Conservation (phyloP, 2,113 vertebrate species). For the Sakesphorus luctuosus region DNA sequence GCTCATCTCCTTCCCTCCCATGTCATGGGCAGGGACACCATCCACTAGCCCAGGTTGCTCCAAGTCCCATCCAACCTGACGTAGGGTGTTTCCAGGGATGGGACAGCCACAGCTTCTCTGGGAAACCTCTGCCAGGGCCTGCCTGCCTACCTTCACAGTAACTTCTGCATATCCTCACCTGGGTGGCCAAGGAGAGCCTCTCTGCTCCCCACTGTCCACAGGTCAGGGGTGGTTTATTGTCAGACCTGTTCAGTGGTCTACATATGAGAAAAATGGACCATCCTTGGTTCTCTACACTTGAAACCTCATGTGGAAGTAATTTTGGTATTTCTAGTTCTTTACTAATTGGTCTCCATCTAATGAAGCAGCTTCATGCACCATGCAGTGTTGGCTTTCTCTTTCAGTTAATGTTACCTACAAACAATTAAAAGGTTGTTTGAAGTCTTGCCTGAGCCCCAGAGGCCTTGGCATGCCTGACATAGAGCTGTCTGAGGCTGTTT, state of each 20-base stretch:
- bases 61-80: fast-evolving
- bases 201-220: not conserved
- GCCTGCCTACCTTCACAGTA: not conserved
- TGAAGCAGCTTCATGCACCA: not conserved
- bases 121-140: not conserved
- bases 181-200: fast-evolving
- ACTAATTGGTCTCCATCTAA: constrained; percentile 7
- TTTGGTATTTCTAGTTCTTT: not conserved
- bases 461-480: not conserved
- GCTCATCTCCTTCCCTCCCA: not conserved
- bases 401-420: not conserved
- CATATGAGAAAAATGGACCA: not conserved
- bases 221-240: not conserved
- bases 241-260: not conserved
- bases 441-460: not conserved
- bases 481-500: not conserved
- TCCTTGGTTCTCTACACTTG: not conserved
- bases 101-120: not conserved
- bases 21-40: not conserved
- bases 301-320: not conserved
- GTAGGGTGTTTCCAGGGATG: not conserved
- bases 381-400: not conserved
- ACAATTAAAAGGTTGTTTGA: not conserved
- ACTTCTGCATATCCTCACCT: not conserved
- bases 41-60: not conserved